Conservation (phyloP, 2,888 invertebrate genomes). For the Homarus gammarus region DNA sequence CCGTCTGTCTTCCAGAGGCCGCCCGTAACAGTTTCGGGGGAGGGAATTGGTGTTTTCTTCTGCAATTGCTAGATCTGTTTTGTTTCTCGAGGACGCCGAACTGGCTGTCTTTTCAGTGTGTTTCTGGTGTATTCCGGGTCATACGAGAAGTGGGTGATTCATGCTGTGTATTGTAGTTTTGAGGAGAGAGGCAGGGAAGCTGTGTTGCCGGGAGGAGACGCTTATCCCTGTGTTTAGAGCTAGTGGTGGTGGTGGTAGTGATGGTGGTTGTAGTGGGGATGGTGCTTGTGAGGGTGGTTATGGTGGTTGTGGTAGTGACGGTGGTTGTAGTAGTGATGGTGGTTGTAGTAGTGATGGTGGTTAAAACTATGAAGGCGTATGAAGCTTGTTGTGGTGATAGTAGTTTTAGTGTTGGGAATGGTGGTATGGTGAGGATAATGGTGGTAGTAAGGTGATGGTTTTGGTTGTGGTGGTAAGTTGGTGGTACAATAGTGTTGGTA, state of each 20-base stretch:
- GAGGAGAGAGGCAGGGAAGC: not conserved
- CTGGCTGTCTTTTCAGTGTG: not conserved
- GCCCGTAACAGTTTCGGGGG: not conserved
- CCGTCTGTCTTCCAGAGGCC: not conserved
- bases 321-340: too few relatives aligned
- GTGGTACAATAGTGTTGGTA: not conserved
- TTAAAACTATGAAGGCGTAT: too few relatives aligned
- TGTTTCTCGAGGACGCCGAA: not conserved
- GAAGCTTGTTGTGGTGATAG: too few relatives aligned
- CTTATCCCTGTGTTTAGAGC: not conserved
- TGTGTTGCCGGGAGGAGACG: not conserved
- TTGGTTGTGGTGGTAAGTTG: not conserved
- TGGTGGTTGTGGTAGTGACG: not conserved
- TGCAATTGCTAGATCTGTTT: not conserved
- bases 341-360: too few relatives aligned
- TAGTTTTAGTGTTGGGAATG: not conserved
- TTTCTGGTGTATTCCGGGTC: not conserved
- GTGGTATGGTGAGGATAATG: not conserved
- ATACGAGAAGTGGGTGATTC: not conserved
- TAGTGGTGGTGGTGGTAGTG: not conserved
- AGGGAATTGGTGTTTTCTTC: conserved; percentile 5
- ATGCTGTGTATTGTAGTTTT: not conserved
- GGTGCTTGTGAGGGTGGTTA: not conserved
- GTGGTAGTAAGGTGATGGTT: not conserved
- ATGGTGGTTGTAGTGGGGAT: not conserved